These are phyloP conservation scores for Caenorhabditis inopinata DNA, from an alignment of 1,140 invertebrate species.

Conservation along the genomic window DNA sequence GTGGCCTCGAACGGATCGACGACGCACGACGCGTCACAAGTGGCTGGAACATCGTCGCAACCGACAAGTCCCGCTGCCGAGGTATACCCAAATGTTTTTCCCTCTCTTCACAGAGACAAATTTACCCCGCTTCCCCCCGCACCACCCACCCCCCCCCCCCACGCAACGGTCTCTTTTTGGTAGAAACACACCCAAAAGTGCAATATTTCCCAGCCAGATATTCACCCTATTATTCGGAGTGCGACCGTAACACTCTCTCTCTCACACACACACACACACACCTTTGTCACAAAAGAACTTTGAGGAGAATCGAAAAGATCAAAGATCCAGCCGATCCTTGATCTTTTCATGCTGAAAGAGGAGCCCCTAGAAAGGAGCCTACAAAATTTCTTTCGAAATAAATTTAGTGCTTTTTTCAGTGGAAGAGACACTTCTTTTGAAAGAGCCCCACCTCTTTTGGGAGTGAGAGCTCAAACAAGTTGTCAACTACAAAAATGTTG, in stretches of 20 bases:
- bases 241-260: background rate
- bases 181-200: background rate
- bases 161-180: background rate
- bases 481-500: too few species aligned
- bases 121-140: background rate
- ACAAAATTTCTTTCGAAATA: too few species aligned
- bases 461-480: too few species aligned
- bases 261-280: background rate
- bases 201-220: background rate
- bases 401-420: too few species aligned
- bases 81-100: constrained; percentile 5
- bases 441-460: too few species aligned
- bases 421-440: too few species aligned
- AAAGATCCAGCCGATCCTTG: too few species aligned
- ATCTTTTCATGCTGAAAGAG: too few species aligned
- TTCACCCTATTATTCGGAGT: constrained; percentile 18
- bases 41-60: constrained; percentile 15
- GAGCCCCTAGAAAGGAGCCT: too few species aligned
- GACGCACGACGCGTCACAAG: background rate
- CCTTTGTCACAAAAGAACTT: background rate
- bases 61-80: constrained; percentile 34
- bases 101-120: background rate
- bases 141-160: background rate
- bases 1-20: constrained; percentile 44
- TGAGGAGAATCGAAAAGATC: too few species aligned